Evolutionary conservation across 2,888 invertebrate species (phyloP).

Genomic region (Choreutis nemorana): DNA sequence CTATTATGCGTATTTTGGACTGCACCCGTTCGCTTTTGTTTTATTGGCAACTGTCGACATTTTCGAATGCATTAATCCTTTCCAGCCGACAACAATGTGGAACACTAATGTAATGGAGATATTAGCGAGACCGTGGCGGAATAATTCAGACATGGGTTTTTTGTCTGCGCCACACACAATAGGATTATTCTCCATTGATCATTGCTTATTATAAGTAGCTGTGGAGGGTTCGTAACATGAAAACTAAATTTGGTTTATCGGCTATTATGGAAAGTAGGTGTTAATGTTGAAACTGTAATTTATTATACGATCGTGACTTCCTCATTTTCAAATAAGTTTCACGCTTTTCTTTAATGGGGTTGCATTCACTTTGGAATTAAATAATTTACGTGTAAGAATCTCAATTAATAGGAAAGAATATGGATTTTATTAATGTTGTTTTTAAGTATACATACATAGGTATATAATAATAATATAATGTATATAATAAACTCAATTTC

Average conservation of each 20-base stretch:
- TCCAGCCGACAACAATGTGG: conserved; percentile 37
- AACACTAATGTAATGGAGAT: conserved; percentile 60
- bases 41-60: conserved; percentile 56
- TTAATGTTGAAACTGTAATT: conserved; percentile 58
- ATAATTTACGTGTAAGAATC: background rate
- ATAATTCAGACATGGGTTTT: conserved; percentile 62
- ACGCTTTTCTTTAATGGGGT: conserved; percentile 18
- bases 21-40: conserved; percentile 46
- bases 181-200: conserved; percentile 66
- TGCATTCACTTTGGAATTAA: background rate
- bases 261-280: conserved; percentile 66
- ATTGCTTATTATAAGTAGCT: conserved; percentile 64
- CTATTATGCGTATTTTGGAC: conserved; percentile 49
- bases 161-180: conserved; percentile 57
- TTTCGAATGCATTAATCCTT: conserved; percentile 55
- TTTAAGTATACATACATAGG: conserved; percentile 5
- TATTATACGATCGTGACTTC: conserved; percentile 57
- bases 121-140: conserved; percentile 60
- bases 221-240: conserved; percentile 61
- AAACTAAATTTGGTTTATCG: conserved; percentile 68
- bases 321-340: conserved; percentile 33
- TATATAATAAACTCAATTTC: no score
- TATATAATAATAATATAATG: no score
- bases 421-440: no score
- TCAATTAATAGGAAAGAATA: no score